Conservation (phyloP, 53 echinoderm and acorn worm species). For the Patiria pectinifera region DNA sequence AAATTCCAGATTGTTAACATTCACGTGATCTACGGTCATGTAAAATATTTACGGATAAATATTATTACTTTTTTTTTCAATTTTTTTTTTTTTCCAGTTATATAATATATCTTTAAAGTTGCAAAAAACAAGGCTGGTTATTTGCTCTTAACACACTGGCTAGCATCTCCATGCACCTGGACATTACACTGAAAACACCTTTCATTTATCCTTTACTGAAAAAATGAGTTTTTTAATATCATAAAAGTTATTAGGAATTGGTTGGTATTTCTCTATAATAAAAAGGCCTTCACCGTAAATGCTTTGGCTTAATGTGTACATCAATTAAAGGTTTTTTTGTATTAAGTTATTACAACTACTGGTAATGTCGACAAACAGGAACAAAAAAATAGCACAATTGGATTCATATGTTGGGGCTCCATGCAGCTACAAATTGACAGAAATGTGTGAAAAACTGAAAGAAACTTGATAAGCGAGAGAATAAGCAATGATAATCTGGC, state of each 20-base stretch:
- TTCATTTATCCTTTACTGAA: conserved; percentile 13
- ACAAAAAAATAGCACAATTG: conserved; percentile 29
- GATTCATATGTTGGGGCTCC: conserved; percentile 2
- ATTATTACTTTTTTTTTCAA: conserved; percentile 53
- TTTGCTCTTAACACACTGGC: conserved; percentile 60
- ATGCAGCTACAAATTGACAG: conserved; percentile 15
- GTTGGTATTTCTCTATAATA: conserved; percentile 19
- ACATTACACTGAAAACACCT: conserved; percentile 28
- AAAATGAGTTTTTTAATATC: conserved; percentile 28
- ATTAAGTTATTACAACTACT: conserved; percentile 2
- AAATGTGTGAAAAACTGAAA: conserved; percentile 32
- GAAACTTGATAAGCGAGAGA: background rate
- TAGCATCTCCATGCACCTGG: conserved; percentile 36
- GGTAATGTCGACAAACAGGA: background rate
- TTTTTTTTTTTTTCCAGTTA: background rate
- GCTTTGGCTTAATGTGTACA: conserved; percentile 41
- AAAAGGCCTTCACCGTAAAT: conserved; percentile 41
- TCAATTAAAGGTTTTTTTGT: background rate
- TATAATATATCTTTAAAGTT: conserved; percentile 43
- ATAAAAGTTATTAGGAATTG: conserved; percentile 30
- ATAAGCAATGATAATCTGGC: conserved; percentile 36
- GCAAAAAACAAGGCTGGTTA: conserved; percentile 54
- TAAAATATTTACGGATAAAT: conserved; percentile 60
- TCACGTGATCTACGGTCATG: conserved; percentile 55
- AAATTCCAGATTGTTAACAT: conserved; percentile 58